Base-by-base conservation (phyloP, 2,888 invertebrate species). In the Ethmia dodecea region DNA sequence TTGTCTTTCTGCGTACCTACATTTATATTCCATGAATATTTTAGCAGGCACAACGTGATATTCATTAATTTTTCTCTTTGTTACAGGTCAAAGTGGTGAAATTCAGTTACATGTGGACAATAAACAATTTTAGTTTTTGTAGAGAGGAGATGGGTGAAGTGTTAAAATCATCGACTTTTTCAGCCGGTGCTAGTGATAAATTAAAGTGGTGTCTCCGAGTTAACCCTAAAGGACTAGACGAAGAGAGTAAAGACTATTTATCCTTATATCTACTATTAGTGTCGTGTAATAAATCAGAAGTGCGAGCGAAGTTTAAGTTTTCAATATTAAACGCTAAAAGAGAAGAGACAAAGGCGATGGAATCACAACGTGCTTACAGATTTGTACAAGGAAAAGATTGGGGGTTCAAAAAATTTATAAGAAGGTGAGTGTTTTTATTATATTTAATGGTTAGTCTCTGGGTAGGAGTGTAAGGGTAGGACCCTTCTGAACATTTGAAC, bases 21-120 rank as follows among this genome's bases (percentile, higher is more conserved):
- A n/a, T n/a, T n/a, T n/a, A n/a, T n/a, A n/a, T n/a, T n/a, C n/a
- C n/a, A n/a, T n/a, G n/a, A n/a, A n/a, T n/a, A n/a, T n/a, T n/a
- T n/a, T n/a, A n/a, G n/a, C n/a, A n/a, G n/a, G n/a, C n/a, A n/a
- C n/a, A n/a, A n/a, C n/a, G n/a, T n/a, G n/a, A n/a, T n/a, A 26
- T 25, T n/a, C 5, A 25, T 26, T 26, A 11, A 26, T 12, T 6
- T n/a, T 43, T 44, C 40, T 57, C 54, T 48, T 76, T 74, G 65
- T 90, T 90, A 13, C 92, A 98, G 97, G 98, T 99, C 80, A 99
- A 99, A 93, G 99, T 99, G 87, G 97, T 99, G 62, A 99, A 99
- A 89, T 99, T 99, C 92, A 98, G 98, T 88, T 99, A 99, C 88
- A 99, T 99, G 97, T 99, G 99, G 99, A 99, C 99, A 79, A 99